Base-by-base conservation (phyloP, 2,113 vertebrate genomes). In the Oostethus manadensis region DNA sequence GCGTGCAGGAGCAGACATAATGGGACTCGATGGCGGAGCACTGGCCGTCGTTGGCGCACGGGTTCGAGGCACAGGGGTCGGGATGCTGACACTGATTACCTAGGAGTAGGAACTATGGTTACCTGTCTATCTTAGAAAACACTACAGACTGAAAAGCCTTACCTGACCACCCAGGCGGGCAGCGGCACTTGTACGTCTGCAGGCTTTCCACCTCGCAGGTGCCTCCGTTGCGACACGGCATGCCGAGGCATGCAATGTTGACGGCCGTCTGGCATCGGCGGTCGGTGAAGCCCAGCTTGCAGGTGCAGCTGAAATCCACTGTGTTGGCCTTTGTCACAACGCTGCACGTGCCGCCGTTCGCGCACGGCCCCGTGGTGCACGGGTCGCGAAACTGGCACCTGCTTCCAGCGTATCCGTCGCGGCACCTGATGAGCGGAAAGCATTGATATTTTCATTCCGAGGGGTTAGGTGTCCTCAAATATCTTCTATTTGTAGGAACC, bases 81-180 rank as follows among this genome's bases (percentile, higher is more conserved):
- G 96, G 92, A 77, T 94, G 93, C 66, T 94, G 91, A 87, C 97
- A 99, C 1, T 82, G 89, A 77, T 93, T 93, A 44, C 96, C 97
- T 98, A 72, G 26, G 29, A 17, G 1, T 1, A 47, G 15, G 66
- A 11, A 33, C 50, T 40, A 49, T 15, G 46, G 2, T 48, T 18
- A 29, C 7, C 4, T 51, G 6, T 23, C 21, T 33, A 29, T 26
- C 50, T 2, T 23, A 29, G 23, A 51, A 26, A 51, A 4, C 44
- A 46, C 7, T 13, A 14, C 11, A 42, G 38, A 10, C 38, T 42
- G 38, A 42, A 42, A 14, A 42, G 38, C 8, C 10, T 86, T 84
- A 99, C 96, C 96, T 91, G 94, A 92, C 95, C 94, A 98, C 21
- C 96, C 95, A 0, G 94, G 96, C 0, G 92, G 92, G 63, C 96